Percentiles rank a stretch among this genome's conserved stretches.
Evolutionary conservation across 2,113 vertebrate species (phyloP).

Genomic region (Bubo bubo): DNA sequence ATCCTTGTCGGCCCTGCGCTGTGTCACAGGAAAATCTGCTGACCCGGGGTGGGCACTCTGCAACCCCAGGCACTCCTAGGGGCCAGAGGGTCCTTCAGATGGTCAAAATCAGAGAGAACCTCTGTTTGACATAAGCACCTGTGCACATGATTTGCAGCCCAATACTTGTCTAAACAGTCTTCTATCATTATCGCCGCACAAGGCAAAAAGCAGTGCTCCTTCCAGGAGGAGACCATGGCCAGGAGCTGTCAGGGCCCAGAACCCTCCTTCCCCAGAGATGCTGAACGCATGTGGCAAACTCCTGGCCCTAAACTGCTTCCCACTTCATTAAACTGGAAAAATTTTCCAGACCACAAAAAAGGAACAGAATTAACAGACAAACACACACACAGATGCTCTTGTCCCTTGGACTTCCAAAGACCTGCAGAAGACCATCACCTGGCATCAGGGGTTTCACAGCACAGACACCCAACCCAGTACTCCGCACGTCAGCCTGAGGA

Average conservation of each 20-base stretch:
- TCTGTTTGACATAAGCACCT: not conserved
- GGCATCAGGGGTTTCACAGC: not conserved
- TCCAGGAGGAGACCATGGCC: not conserved
- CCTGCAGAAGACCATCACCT: not conserved
- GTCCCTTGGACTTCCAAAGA: not conserved
- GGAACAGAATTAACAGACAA: not conserved
- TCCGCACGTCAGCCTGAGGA: accelerated
- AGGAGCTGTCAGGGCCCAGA: not conserved
- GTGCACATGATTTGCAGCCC: not conserved
- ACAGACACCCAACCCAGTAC: not conserved
- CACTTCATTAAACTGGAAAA: not conserved
- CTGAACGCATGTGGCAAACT: not conserved
- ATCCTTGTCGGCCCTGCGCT: accelerated
- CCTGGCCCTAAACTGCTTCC: not conserved
- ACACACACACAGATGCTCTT: not conserved
- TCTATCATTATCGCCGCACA: not conserved
- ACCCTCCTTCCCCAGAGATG: not conserved
- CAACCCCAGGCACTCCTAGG: not conserved
- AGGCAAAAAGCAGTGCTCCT: not conserved
- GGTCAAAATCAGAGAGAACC: not conserved
- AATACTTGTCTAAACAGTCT: too few relatives aligned
- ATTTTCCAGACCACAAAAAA: not conserved
- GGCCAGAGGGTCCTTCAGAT: not conserved
- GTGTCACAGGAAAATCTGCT: not conserved
- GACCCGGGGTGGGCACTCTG: too few relatives aligned